phyloP scores from a whole-genome alignment of 2,888 invertebrate genomes.

The Polymixis lichenea region DNA sequence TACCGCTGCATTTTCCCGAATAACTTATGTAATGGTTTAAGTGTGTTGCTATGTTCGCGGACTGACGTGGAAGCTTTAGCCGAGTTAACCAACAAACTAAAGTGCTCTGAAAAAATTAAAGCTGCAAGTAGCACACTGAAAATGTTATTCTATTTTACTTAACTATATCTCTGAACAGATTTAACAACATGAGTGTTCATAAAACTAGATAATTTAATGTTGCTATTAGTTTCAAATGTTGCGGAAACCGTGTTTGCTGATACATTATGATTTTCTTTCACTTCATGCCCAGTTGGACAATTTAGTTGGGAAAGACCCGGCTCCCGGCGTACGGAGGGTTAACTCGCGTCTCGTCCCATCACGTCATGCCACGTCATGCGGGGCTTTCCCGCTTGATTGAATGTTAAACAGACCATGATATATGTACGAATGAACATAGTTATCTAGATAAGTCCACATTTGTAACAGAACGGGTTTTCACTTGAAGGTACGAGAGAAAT shows the following conservation, averaged over 20 bases:
- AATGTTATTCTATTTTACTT: slow-evolving; percentile 21
- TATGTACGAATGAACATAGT: slow-evolving; percentile 42
- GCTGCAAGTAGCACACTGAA: slow-evolving; percentile 1
- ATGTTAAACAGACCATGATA: slow-evolving; percentile 59
- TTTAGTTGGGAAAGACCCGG: slow-evolving; percentile 29
- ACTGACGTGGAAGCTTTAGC: slow-evolving; percentile 30
- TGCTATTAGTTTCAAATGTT: slow-evolving; percentile 33
- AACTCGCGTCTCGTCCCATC: slow-evolving; percentile 53
- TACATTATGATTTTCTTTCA: slow-evolving; percentile 50
- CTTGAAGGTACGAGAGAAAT: background rate
- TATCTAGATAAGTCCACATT: slow-evolving; percentile 34
- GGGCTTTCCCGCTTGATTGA: slow-evolving; percentile 63
- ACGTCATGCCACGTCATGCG: slow-evolving; percentile 63
- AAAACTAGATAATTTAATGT: slow-evolving; percentile 7
- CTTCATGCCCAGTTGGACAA: slow-evolving; percentile 54
- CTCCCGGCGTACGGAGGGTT: slow-evolving; percentile 33
- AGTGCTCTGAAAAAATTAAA: slow-evolving; percentile 53
- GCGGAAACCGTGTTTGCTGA: slow-evolving; percentile 31
- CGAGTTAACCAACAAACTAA: slow-evolving; percentile 49
- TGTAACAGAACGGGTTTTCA: background rate
- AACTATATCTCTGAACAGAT: slow-evolving; percentile 19
- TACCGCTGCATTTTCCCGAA: slow-evolving; percentile 23
- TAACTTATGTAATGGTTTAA: slow-evolving; percentile 45
- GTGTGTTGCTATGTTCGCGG: slow-evolving; percentile 45
- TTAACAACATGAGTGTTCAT: slow-evolving; percentile 12